Percentiles rank a stretch among this genome's conserved stretches.
These are phyloP conservation scores for Drosophila pachea DNA, from an alignment of 1,140 invertebrate genomes.

Conservation along the genomic window DNA sequence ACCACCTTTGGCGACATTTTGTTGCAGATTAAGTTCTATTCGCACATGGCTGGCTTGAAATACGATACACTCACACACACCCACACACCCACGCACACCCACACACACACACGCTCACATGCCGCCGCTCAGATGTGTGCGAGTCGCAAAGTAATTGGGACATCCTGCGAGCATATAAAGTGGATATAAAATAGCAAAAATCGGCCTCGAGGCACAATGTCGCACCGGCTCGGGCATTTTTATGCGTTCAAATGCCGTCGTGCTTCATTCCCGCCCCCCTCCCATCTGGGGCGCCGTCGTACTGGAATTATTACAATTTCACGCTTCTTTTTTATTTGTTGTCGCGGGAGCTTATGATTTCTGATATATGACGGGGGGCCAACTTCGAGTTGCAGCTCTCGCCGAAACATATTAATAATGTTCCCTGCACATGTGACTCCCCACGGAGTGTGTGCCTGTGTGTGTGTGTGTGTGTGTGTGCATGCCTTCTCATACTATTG, in stretches of 20 bases:
- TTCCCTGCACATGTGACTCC: constrained; percentile 24
- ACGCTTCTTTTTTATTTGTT: constrained; percentile 73
- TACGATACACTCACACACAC: constrained; percentile 66
- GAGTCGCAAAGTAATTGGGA: constrained; percentile 74
- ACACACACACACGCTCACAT: constrained; percentile 6
- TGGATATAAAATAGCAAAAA: constrained; percentile 74
- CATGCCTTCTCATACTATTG: constrained; percentile 44
- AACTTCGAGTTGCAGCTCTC: constrained; percentile 51
- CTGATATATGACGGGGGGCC: constrained; percentile 69
- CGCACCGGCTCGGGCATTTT: constrained; percentile 69
- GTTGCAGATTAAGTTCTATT: constrained; percentile 79
- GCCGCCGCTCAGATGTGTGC: constrained; percentile 26
- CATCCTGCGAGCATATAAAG: constrained; percentile 77
- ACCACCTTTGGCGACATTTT: constrained; percentile 78
- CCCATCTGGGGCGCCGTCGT: not conserved
- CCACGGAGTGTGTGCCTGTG: not conserved
- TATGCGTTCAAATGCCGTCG: constrained; percentile 74
- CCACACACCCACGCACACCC: constrained; percentile 8
- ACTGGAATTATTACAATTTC: constrained; percentile 74
- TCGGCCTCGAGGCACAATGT: constrained; percentile 63
- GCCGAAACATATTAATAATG: constrained; percentile 72
- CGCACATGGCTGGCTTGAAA: constrained; percentile 79
- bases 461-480: constrained; percentile 9
- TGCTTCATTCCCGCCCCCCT: constrained; percentile 55
- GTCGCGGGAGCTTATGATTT: constrained; percentile 76